Base-by-base conservation (phyloP, 1,140 invertebrate species). In the Rhysida immarginata region DNA sequence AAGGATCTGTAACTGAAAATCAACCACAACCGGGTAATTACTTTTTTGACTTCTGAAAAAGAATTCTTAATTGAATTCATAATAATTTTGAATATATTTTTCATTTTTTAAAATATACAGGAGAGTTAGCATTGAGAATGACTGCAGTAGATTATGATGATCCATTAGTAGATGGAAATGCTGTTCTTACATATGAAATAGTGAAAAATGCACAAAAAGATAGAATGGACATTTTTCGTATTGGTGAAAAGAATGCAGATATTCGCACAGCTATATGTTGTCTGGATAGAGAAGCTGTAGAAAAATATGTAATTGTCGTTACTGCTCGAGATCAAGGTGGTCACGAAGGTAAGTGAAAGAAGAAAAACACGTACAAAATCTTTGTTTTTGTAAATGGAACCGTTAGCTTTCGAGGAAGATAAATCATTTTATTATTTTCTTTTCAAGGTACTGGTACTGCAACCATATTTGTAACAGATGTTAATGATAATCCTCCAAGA, bases 201-300 rank as follows among this genome's bases (percentile, higher is more conserved):
- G 26, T 58, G 42, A 52, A 58, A 46, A 57, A 56, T 1, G 75
- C 73, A 11, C 62, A 60, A 26, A 72, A 75, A 59, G 62, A 59
- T 54, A 27, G 70, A 18, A 29, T 23, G 14, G 46, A 50, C 25
- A 43, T 61, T 25, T 75, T 75, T 59, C 60, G 53, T 23, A 68
- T 76, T 45, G 66, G 74, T 66, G 63, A 66, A 29, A 63, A 67
- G 53, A 66, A 71, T 54, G 74, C 73, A 69, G 52, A 44, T 2
- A 44, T 62, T 21, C 26, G 35, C 13, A 62, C 61, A 2, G 58
- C 59, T 3, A 26, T 62, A 27, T 60, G 57, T 23, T 58, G 56
- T 25, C 29, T 62, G 16, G 61, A 62, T 48, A 16, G 61, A 0
- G 61, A 62, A 29, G 52, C 46, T 1, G 58, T 50, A 0, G 41